These are phyloP conservation scores for Sphenopsis melanotis DNA, from an alignment of 2,797 vertebrate genomes.

Conservation along the genomic window DNA sequence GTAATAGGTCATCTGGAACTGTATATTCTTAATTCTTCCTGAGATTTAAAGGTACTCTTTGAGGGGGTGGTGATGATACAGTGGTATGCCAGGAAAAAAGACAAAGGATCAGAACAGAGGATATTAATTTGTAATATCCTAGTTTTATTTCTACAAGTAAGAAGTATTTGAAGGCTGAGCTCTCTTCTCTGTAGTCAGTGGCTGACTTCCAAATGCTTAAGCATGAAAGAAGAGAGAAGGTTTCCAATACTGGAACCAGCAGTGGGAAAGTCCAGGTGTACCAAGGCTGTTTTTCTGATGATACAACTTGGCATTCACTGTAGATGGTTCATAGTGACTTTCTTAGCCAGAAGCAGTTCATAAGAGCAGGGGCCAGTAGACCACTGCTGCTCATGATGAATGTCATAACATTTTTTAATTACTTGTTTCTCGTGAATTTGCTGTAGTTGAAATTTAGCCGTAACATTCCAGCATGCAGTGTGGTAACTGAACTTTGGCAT, in stretches of 20 bases:
- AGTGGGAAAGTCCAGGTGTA: not conserved
- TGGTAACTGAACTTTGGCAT: not conserved
- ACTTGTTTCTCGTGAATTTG: not conserved
- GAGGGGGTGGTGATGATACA: not conserved
- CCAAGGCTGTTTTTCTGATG: not conserved
- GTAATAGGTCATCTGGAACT: not conserved
- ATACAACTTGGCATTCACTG: not conserved
- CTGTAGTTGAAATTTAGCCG: not conserved
- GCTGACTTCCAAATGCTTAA: not conserved
- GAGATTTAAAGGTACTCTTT: not conserved
- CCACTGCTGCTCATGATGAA: not conserved
- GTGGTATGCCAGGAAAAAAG: not conserved
- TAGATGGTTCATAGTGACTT: not conserved
- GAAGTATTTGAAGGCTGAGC: not conserved
- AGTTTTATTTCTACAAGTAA: not conserved
- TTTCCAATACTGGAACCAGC: not conserved
- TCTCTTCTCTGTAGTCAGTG: not conserved
- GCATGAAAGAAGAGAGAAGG: not conserved
- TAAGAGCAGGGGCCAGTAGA: not conserved
- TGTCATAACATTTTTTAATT: not conserved
- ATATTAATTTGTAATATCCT: not conserved
- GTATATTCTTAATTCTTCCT: not conserved
- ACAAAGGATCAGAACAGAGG: not conserved
- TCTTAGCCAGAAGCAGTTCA: not conserved
- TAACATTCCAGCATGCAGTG: not conserved